A percentile compares a stretch with the other conserved stretches of the same genome.
These are phyloP conservation scores for Oxyura jamaicensis DNA, from an alignment of 2,113 vertebrate genomes.

Conservation along the genomic window DNA sequence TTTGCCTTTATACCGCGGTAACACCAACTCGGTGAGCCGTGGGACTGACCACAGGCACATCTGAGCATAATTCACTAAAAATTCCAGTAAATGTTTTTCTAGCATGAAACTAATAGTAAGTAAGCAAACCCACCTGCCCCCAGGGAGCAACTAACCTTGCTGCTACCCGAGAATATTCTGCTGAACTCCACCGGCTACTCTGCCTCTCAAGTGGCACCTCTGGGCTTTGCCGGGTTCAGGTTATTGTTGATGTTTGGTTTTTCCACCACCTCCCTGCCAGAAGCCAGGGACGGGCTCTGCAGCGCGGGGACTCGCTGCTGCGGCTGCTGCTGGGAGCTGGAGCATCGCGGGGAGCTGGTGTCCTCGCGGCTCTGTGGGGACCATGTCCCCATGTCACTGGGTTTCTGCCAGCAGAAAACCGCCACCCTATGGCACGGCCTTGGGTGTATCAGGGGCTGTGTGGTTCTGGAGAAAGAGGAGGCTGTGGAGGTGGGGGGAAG, in stretches of 20 bases:
- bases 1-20: slow-evolving; percentile 25
- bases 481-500: background rate
- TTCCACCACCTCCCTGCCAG: background rate
- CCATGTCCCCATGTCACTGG: accelerated
- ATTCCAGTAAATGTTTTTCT: slow-evolving; percentile 60
- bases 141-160: slow-evolving; percentile 32
- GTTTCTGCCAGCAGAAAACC: background rate
- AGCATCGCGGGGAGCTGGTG: too few relatives aligned
- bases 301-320: accelerated
- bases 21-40: background rate
- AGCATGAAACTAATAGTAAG: slow-evolving; percentile 55
- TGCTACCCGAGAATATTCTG: slow-evolving; percentile 36
- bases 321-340: background rate
- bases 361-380: accelerated
- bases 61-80: slow-evolving; percentile 45
- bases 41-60: slow-evolving; percentile 52
- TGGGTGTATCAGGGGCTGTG: background rate
- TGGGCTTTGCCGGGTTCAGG: background rate
- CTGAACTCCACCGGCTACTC: slow-evolving; percentile 21
- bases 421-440: background rate
- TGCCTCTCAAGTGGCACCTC: background rate
- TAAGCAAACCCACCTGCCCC: slow-evolving; percentile 37
- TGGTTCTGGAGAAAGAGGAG: background rate
- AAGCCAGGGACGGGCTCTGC: background rate
- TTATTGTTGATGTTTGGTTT: background rate